These are phyloP conservation scores for Philypnodon macrostomus DNA, from an alignment of 2,797 vertebrate genomes.

Conservation along the genomic window DNA sequence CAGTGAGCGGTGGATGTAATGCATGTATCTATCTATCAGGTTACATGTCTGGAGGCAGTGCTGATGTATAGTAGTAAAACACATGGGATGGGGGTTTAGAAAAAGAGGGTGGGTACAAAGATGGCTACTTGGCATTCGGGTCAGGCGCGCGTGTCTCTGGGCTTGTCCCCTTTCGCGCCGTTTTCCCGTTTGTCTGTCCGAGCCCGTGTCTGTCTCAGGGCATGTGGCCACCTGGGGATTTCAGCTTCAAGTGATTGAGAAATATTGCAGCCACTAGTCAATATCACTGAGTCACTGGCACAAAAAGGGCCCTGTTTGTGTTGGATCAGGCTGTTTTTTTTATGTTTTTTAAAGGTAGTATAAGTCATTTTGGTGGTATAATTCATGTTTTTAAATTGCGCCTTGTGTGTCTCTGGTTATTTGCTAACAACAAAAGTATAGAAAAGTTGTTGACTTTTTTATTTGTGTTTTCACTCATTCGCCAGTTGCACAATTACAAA, in stretches of 20 bases:
- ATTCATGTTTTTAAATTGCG: no score
- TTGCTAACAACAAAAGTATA: no score
- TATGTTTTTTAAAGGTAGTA: slow-evolving; percentile 40
- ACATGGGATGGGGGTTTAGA: slow-evolving; percentile 19
- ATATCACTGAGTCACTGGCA: slow-evolving; percentile 55
- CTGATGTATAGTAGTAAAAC: slow-evolving; percentile 15
- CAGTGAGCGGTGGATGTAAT: slow-evolving; percentile 21
- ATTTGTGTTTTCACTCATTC: no score
- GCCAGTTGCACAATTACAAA: no score
- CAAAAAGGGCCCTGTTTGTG: slow-evolving; percentile 44
- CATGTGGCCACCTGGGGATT: slow-evolving; percentile 36
- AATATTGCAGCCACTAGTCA: slow-evolving; percentile 50
- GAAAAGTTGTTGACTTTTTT: no score
- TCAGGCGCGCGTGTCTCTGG: slow-evolving; percentile 53
- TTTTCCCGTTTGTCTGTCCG: slow-evolving; percentile 23
- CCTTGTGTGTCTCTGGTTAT: no score
- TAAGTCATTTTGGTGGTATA: no score
- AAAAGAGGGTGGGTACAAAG: slow-evolving; percentile 59
- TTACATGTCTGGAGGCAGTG: slow-evolving; percentile 8
- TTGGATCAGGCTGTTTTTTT: slow-evolving; percentile 40
- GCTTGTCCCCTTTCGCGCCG: slow-evolving; percentile 36
- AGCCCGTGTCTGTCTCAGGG: slow-evolving; percentile 23
- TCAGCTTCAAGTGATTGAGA: slow-evolving; percentile 54
- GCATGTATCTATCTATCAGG: slow-evolving; percentile 1
- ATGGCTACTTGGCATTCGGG: slow-evolving; percentile 76